Percentiles rank a stretch among this genome's conserved stretches.
Conservation (phyloP, 2,113 vertebrate species). For the Melanerpes aurifrons region DNA sequence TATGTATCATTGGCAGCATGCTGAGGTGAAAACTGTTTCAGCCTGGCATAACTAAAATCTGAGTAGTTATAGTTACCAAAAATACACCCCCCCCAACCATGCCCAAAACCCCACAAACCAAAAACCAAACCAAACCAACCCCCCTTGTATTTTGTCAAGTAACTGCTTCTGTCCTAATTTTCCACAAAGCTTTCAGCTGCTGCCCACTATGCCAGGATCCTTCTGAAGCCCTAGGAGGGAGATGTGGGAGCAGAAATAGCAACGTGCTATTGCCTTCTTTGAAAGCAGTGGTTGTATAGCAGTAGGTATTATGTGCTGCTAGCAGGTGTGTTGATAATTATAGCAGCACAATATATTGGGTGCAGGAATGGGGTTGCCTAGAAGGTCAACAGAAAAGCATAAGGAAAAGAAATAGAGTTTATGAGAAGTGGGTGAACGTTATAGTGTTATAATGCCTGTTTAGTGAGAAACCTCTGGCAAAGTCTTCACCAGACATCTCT, state of each 20-base stretch:
- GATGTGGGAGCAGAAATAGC: neutral
- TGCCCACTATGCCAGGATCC: neutral
- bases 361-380: neutral
- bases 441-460: neutral
- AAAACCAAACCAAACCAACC: too few species aligned
- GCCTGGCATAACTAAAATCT: neutral
- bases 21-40: neutral
- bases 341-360: neutral
- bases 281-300: neutral
- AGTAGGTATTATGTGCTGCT: neutral
- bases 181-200: neutral
- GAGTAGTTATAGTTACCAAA: neutral
- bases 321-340: neutral
- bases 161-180: neutral
- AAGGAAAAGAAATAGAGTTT: neutral
- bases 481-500: neutral
- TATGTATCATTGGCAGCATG: neutral
- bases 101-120: too few species aligned
- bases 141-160: neutral
- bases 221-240: neutral
- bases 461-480: neutral
- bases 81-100: neutral
- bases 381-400: neutral
- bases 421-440: neutral
- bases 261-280: neutral